A percentile compares a stretch with the other conserved stretches of the same genome.
Evolutionary conservation across 2,797 vertebrate genomes (phyloP).

Genomic region (Scarus forsteni): DNA sequence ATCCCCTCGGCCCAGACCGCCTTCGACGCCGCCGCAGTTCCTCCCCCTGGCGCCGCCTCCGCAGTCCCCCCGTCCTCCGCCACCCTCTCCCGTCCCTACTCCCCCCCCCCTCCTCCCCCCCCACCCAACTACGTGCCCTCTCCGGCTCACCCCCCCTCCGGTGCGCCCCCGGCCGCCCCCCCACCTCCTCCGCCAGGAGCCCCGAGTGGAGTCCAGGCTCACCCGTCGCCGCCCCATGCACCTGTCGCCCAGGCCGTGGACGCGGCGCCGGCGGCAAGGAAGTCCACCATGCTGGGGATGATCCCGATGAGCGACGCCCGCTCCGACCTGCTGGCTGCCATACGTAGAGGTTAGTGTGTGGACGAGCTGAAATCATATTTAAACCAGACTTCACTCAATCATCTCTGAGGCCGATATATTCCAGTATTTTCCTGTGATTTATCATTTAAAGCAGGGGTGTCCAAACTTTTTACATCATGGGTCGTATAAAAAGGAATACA

Average conservation of each 20-base stretch:
- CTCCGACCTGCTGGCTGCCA: constrained; percentile 92
- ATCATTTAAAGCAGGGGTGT: too few relatives aligned
- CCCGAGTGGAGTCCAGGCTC: constrained; percentile 62
- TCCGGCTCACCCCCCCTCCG: constrained; percentile 78
- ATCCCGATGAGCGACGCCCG: constrained; percentile 94
- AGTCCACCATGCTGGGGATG: constrained; percentile 85
- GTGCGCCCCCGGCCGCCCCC: constrained; percentile 85
- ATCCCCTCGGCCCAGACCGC: constrained; percentile 91
- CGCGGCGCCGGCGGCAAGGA: constrained; percentile 78
- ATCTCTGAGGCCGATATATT: too few relatives aligned
- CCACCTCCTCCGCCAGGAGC: constrained; percentile 87
- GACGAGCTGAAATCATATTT: neutral
- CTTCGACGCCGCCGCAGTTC: constrained; percentile 86
- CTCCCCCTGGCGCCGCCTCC: constrained; percentile 64
- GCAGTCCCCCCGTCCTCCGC: constrained; percentile 75
- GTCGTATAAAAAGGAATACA: too few relatives aligned
- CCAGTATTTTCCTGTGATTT: too few relatives aligned
- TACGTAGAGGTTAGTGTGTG: constrained; percentile 86
- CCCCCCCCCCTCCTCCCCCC: constrained; percentile 78
- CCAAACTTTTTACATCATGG: too few relatives aligned
- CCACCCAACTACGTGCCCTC: constrained; percentile 81
- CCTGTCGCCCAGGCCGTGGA: constrained; percentile 60
- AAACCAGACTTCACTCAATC: too few relatives aligned
- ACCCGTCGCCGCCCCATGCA: constrained; percentile 76
- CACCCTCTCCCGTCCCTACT: constrained; percentile 78